Evolutionary conservation across 2,888 invertebrate genomes (phyloP).

Genomic region (Mongoloraphidia duomilia): DNA sequence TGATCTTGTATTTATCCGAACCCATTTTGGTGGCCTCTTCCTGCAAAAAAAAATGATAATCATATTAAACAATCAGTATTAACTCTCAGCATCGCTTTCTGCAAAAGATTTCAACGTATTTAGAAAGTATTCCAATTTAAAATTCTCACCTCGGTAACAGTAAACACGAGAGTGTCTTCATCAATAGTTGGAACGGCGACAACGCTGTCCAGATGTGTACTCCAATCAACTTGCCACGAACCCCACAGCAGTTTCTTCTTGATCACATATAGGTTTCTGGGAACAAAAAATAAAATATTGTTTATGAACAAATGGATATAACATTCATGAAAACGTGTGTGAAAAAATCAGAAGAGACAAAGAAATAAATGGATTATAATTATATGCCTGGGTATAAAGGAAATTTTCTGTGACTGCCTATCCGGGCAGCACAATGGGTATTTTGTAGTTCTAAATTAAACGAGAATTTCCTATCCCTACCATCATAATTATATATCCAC

Average conservation of each 20-base stretch:
- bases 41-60: neutral
- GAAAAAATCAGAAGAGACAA: slow-evolving; percentile 2
- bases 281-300: slow-evolving; percentile 16
- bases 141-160: slow-evolving; percentile 53
- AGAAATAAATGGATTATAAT: neutral
- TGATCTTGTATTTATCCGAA: slow-evolving; percentile 50
- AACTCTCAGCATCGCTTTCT: too few relatives aligned
- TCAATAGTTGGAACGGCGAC: slow-evolving; percentile 46
- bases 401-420: too few relatives aligned
- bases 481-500: too few relatives aligned
- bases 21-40: slow-evolving; percentile 22
- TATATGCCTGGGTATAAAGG: too few relatives aligned
- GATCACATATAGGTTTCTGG: slow-evolving; percentile 57
- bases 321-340: neutral
- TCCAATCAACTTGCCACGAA: slow-evolving; percentile 66
- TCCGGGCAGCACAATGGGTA: too few relatives aligned
- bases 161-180: slow-evolving; percentile 48
- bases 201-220: slow-evolving; percentile 53
- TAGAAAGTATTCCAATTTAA: neutral
- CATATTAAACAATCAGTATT: neutral
- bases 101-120: too few relatives aligned
- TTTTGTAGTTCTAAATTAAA: too few relatives aligned
- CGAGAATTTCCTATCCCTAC: too few relatives aligned
- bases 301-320: slow-evolving; percentile 1
- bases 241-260: slow-evolving; percentile 55